These are phyloP conservation scores for Calliphora vicina DNA, from an alignment of 1,140 invertebrate species.

Conservation along the genomic window DNA sequence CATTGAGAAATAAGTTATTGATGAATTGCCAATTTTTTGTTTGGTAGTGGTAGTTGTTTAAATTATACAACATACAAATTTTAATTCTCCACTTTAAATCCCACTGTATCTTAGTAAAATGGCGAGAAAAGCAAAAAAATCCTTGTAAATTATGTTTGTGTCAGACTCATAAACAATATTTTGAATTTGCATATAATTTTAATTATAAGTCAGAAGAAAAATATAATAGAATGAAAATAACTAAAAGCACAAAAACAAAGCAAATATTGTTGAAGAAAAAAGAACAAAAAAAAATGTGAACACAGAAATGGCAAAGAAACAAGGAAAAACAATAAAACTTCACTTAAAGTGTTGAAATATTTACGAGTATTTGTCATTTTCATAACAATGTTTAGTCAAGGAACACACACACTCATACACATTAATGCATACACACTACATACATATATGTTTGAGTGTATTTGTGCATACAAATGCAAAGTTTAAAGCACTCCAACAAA, in stretches of 20 bases:
- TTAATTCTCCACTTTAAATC: too few relatives aligned
- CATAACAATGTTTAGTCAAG: conserved; percentile 46
- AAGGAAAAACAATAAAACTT: background rate
- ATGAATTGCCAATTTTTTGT: too few relatives aligned
- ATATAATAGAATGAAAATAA: background rate
- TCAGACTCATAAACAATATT: conserved; percentile 16
- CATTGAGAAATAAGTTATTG: too few relatives aligned
- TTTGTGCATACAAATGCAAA: background rate
- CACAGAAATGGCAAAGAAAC: conserved; percentile 32
- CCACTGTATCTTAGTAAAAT: background rate
- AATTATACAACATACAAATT: too few relatives aligned
- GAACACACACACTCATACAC: background rate
- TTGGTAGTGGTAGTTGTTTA: too few relatives aligned
- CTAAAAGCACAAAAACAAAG: background rate
- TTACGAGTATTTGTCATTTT: conserved; percentile 56
- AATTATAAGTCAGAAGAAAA: background rate
- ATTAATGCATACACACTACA: background rate
- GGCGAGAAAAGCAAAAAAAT: background rate
- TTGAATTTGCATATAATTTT: conserved; percentile 14
- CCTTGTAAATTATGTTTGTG: background rate
- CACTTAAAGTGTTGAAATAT: conserved; percentile 18
- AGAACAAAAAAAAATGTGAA: background rate
- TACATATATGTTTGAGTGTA: background rate
- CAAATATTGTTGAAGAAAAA: background rate
- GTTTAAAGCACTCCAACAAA: background rate